Evolutionary conservation across 2,888 invertebrate genomes (phyloP), one percentile per base, ranked within the genome.

Genomic region (Homarus gammarus): DNA sequence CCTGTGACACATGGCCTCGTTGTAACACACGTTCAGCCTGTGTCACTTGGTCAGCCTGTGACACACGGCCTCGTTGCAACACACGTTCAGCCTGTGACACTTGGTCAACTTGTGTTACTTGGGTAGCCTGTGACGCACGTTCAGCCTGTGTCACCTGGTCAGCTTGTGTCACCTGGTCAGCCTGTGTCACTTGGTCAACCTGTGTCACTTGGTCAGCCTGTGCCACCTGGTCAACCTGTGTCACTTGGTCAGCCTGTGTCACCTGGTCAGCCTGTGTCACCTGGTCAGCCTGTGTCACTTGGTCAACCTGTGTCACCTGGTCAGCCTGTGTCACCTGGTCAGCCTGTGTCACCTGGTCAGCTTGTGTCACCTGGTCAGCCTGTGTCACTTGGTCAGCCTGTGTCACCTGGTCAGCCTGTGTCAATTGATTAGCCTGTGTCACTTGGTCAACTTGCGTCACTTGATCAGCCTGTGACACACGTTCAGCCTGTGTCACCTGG

Each of bases 201-300:
- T 38, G 40, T 61, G 79, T 12, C n/a, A 51, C 51, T 27, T 40
- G 79, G 22, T 33, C 79, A 10, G 38, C n/a, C 33, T 56, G 79
- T n/a, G 27, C 12, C 27, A 27, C 78, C 3, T n/a, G 36, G 22
- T 31, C 78, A 56, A 33, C 56, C 27, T 49, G 49, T 15, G 33
- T 33, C 49, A 49, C 51, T 77, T 49, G 27, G 27, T 22, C 79
- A 64, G 31, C n/a, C 36, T 18, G 33, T 56, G 56, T 0, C n/a
- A 79, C 56, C 2, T 22, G 78, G 1, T 12, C 36, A 22, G 2
- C 22, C n/a, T 56, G 56, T n/a, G 36, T 6, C 22, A 78, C 78
- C 15, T n/a, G 56, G 36, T 22, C 78, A 64, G 56, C 38, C 33
- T 33, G 38, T 56, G 51, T 22, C 38, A 56, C 61, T 31, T 36